A percentile compares a stretch with the other conserved stretches of the same genome.
phyloP scores from a whole-genome alignment of 30 jellyfish, hydroid and myxozoan genomes.

The Chironex yamaguchii region DNA sequence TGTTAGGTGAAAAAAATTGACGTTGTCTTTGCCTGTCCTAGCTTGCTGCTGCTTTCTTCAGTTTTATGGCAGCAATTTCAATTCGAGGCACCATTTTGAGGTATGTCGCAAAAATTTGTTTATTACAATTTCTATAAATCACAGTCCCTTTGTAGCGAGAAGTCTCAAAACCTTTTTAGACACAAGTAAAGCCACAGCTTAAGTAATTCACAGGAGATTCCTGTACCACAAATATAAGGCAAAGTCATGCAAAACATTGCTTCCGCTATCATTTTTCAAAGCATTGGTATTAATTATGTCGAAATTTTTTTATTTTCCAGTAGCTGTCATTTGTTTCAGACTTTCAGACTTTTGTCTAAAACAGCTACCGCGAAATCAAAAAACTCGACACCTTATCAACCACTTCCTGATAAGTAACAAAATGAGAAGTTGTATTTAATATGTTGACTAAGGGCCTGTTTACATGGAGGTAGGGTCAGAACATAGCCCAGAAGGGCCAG shows the following conservation, averaged over 20 bases:
- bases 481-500: too few species aligned
- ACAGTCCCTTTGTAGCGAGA: too few species aligned
- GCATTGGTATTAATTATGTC: constrained; percentile 18
- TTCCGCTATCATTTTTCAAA: constrained; percentile 22
- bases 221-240: constrained; percentile 35
- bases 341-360: constrained; percentile 30
- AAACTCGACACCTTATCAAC: not conserved
- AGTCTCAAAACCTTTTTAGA: too few species aligned
- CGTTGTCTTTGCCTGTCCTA: constrained; percentile 45
- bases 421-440: too few species aligned
- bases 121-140: not conserved
- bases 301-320: constrained; percentile 34
- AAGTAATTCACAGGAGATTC: constrained; percentile 29
- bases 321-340: constrained; percentile 46
- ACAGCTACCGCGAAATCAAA: constrained; percentile 50
- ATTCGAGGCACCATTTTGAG: constrained; percentile 49
- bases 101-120: constrained; percentile 20
- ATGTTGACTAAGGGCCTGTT: too few species aligned
- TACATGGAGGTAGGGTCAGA: too few species aligned
- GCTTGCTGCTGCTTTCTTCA: constrained; percentile 64
- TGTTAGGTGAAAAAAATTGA: constrained; percentile 3
- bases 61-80: constrained; percentile 12
- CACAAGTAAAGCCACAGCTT: too few species aligned
- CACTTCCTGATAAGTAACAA: not conserved
- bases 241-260: constrained; percentile 15